Evolutionary conservation across 35 echinoderm and acorn worm genomes (phyloP).

Genomic region (Nesometra sesokonis): DNA sequence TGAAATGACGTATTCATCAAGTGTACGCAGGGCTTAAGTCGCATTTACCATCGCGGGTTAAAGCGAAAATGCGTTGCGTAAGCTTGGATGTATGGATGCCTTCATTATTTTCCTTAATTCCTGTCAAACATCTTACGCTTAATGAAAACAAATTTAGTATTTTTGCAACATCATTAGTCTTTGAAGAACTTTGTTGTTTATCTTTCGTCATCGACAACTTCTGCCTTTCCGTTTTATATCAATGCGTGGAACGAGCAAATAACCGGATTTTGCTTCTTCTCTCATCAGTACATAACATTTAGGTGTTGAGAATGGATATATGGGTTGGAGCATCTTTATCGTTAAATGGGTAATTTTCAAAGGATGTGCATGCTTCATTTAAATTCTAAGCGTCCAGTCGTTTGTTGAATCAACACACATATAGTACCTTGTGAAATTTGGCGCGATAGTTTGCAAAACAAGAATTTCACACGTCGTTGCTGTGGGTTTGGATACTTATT

Average conservation of each 20-base stretch:
- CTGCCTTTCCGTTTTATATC: background rate
- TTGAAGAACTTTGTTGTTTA: background rate
- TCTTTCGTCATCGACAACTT: background rate
- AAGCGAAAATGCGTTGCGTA: too few relatives aligned
- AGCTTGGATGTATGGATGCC: too few relatives aligned
- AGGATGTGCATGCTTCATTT: background rate
- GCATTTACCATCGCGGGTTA: too few relatives aligned
- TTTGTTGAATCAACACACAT: background rate
- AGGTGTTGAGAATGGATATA: background rate
- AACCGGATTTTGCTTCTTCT: background rate
- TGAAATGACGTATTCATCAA: too few relatives aligned
- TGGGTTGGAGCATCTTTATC: background rate
- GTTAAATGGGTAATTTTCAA: background rate
- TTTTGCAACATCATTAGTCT: background rate
- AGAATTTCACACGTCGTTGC: background rate
- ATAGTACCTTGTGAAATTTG: background rate
- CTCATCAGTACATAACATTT: background rate
- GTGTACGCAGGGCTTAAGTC: too few relatives aligned
- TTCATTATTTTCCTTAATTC: too few relatives aligned
- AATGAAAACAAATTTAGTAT: background rate
- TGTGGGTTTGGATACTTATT: too few relatives aligned
- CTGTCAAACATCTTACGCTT: too few relatives aligned
- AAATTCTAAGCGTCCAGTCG: background rate
- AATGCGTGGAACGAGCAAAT: background rate
- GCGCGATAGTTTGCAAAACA: background rate